Evolutionary conservation across 2,113 vertebrate species (phyloP), one percentile per base, ranked within the genome.

Genomic region (Ia io): DNA sequence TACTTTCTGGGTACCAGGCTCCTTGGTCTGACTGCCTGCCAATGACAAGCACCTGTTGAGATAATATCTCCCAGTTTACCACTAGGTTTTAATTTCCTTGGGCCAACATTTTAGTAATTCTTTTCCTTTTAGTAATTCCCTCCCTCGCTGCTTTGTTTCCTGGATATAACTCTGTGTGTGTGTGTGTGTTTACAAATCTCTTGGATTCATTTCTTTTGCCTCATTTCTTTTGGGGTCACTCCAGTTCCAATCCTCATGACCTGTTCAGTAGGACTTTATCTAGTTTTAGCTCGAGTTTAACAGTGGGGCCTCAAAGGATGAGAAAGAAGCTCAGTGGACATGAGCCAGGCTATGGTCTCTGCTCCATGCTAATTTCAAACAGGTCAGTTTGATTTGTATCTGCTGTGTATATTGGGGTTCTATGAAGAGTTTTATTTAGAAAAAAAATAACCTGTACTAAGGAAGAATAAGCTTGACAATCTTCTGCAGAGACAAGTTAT

Each of bases 141-240:
- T n/a, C 18, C 17, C 14, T 30, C 16, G 35, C 67, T 17, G 44
- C 69, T 87, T 92, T 95, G 67, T 78, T 86, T 94, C 74, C 69
- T 88, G 42, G 70, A 69, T 59, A 40, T 71, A 95, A 88, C 22
- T 90, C 32, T 65, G 56, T 56, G 23, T 20, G 53, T 20, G 53
- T 59, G 61, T 63, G 25, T 63, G 61, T 63, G 40, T 63, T 63
- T 28, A 63, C 28, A 30, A 30, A 63, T 30, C 61, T 63, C 61
- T 63, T 63, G 14, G 65, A 91, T 80, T 73, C 44, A 82, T 78
- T 82, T 49, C 17, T 87, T 94, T 89, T 30, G 84, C 35, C 88
- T 88, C 79, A 78, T 91, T 94, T 95, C 96, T 67, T 85, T 25
- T 93, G 78, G 44, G 82, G 47, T n/a, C 20, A 40, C 59, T 93